These are phyloP conservation scores for Mycetomoellerius zeteki DNA, from an alignment of 1,140 invertebrate species.

Conservation along the genomic window DNA sequence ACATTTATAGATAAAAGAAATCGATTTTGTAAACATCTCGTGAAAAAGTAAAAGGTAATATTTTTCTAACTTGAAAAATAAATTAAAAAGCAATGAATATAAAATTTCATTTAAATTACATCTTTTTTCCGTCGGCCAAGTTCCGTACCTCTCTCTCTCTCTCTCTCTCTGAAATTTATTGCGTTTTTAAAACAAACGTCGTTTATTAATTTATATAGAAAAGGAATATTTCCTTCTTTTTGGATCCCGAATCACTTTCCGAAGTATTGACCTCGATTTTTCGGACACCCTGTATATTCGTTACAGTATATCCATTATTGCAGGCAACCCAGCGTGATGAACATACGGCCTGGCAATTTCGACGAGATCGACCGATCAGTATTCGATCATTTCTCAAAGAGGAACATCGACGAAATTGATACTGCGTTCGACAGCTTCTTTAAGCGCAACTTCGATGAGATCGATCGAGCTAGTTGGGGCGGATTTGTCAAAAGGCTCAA, in stretches of 20 bases:
- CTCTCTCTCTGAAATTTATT: conserved; percentile 11
- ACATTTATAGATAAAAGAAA: not conserved
- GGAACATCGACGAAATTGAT: conserved; percentile 89
- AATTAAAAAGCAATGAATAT: not conserved
- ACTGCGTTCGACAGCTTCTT: conserved; percentile 88
- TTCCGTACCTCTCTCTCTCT: not conserved
- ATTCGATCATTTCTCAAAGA: conserved; percentile 84
- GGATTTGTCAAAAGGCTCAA: conserved; percentile 86
- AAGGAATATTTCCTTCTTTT: too few relatives aligned
- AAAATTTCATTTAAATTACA: not conserved
- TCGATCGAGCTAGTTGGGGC: conserved; percentile 85
- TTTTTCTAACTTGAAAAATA: not conserved
- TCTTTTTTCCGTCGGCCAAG: not conserved
- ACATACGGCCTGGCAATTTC: conserved; percentile 80
- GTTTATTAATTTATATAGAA: not conserved
- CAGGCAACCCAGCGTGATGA: conserved; percentile 20
- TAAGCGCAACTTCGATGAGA: conserved; percentile 88
- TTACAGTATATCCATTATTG: not conserved
- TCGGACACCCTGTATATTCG: too few relatives aligned
- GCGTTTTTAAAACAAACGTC: not conserved
- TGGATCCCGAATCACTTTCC: too few relatives aligned
- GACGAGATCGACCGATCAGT: conserved; percentile 86
- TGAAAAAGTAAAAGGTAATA: not conserved
- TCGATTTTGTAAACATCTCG: not conserved
- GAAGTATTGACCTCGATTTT: too few relatives aligned